phyloP scores from a whole-genome alignment of 2,797 vertebrate species.

The Menidia menidia region DNA sequence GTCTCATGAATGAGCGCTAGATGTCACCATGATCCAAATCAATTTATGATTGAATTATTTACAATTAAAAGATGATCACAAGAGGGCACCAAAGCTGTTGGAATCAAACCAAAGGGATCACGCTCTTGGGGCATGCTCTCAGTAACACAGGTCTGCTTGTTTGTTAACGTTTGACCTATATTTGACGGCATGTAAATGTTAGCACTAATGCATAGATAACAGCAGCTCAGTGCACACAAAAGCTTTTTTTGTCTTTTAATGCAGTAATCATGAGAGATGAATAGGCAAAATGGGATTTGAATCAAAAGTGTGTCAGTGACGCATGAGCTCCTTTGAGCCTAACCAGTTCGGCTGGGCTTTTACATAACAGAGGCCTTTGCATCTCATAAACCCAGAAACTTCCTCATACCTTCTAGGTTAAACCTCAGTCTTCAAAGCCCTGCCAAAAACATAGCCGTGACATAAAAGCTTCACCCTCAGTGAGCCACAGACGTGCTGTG shows the following conservation, averaged over 20 bases:
- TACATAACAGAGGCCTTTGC: slow-evolving; percentile 18
- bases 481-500: neutral
- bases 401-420: neutral
- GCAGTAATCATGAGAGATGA: neutral
- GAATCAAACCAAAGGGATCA: neutral
- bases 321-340: slow-evolving; percentile 11
- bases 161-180: neutral
- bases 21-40: too few species aligned
- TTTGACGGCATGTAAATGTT: neutral
- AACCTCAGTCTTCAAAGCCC: neutral
- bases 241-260: too few species aligned
- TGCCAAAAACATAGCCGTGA: neutral
- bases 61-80: neutral
- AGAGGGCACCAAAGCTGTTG: slow-evolving; percentile 15
- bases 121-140: neutral
- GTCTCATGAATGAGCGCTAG: too few species aligned
- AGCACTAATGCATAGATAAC: neutral
- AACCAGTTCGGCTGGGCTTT: neutral
- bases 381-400: neutral
- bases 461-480: neutral
- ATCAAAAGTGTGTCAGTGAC: neutral
- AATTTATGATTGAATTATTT: too few species aligned
- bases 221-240: neutral
- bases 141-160: neutral
- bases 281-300: slow-evolving; percentile 42